Conservation (phyloP, 53 echinoderm and acorn worm species). For the Echinarachnius parma region DNA sequence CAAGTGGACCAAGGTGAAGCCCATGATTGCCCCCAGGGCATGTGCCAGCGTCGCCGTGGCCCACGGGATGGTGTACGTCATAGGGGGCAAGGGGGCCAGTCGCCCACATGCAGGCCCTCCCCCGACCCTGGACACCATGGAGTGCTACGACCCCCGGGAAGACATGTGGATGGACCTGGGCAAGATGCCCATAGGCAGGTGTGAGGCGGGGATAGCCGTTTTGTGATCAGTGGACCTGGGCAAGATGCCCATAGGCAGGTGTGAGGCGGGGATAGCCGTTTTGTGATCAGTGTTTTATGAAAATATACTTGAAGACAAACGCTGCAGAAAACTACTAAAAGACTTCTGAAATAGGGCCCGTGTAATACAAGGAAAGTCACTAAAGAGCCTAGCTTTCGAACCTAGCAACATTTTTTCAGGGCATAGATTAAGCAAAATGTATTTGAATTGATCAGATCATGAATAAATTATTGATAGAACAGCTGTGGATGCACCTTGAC, state of each 20-base stretch:
- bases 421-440: too few species aligned
- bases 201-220: conserved; percentile 78
- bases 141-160: conserved; percentile 81
- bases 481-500: too few species aligned
- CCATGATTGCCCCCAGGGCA: conserved; percentile 67
- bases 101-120: conserved; percentile 65
- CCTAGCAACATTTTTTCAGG: too few species aligned
- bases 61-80: conserved; percentile 75
- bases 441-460: too few species aligned
- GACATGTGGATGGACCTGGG: conserved; percentile 78
- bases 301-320: too few species aligned
- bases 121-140: conserved; percentile 70
- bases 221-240: conserved; percentile 70
- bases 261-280: conserved; percentile 68
- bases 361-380: too few species aligned
- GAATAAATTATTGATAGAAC: too few species aligned
- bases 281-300: too few species aligned
- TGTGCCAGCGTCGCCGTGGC: conserved; percentile 68
- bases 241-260: conserved; percentile 65
- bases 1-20: conserved; percentile 74
- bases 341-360: too few species aligned
- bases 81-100: conserved; percentile 80
- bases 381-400: too few species aligned
- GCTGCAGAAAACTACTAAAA: too few species aligned
- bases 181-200: conserved; percentile 75